These are phyloP conservation scores for Lontra canadensis DNA, from an alignment of 2,113 vertebrate species.

Conservation along the genomic window DNA sequence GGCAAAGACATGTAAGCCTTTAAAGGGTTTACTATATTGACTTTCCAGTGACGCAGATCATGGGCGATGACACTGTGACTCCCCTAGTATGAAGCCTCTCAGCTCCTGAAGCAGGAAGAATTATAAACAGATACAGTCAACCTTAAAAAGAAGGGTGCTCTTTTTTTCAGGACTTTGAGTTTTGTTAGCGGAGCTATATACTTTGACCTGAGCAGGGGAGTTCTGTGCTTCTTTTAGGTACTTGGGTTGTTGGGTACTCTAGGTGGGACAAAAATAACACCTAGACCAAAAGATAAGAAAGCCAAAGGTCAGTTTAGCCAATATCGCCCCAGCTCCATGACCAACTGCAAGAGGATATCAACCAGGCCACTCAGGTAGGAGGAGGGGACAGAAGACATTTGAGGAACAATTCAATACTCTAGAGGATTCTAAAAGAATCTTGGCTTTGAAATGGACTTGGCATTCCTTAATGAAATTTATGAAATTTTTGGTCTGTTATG, in stretches of 20 bases:
- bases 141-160: background rate
- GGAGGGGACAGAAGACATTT: background rate
- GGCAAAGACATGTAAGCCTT: background rate
- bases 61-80: background rate
- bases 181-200: background rate
- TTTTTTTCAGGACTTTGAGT: background rate
- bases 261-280: background rate
- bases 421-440: background rate
- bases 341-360: background rate
- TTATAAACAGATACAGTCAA: background rate
- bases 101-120: background rate
- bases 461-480: background rate
- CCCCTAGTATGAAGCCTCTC: background rate
- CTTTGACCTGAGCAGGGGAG: background rate
- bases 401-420: background rate
- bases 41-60: background rate
- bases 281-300: background rate
- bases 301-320: background rate
- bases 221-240: background rate
- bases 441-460: background rate
- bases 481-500: background rate
- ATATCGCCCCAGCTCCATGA: background rate
- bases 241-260: background rate
- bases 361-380: background rate
- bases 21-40: background rate